A percentile compares a stretch with the other conserved stretches of the same genome.
These are phyloP conservation scores for Pipistrellus nathusii DNA, from an alignment of 2,797 vertebrate genomes.

Conservation along the genomic window DNA sequence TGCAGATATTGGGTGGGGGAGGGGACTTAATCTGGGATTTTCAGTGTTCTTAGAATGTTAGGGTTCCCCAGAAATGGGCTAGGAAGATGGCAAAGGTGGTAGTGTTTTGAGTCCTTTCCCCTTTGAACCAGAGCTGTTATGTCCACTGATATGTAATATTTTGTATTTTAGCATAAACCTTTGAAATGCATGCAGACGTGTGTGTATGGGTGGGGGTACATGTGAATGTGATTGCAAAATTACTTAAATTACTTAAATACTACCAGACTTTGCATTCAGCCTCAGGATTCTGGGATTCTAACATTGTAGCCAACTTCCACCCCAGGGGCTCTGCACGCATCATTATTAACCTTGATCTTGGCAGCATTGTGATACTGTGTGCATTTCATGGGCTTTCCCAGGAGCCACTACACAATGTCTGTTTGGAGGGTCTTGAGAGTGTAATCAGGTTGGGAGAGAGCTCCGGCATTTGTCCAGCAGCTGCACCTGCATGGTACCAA, in stretches of 20 bases:
- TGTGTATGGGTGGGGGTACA: neutral
- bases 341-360: slow-evolving; percentile 42
- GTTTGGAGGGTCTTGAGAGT: neutral
- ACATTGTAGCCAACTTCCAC: neutral
- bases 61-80: neutral
- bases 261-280: neutral
- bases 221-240: neutral
- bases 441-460: neutral
- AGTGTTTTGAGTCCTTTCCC: neutral
- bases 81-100: neutral
- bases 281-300: neutral
- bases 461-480: neutral
- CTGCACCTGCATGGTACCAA: neutral
- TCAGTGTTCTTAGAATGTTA: neutral
- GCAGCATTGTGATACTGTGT: neutral
- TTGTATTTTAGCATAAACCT: neutral
- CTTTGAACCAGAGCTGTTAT: neutral
- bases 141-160: neutral
- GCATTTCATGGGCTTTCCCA: neutral
- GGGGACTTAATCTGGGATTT: neutral
- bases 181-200: neutral
- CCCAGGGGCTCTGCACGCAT: neutral
- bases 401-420: neutral
- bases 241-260: slow-evolving; percentile 12
- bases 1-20: neutral